phyloP scores from a whole-genome alignment of 1,140 invertebrate species.

The Cydia pomonella region DNA sequence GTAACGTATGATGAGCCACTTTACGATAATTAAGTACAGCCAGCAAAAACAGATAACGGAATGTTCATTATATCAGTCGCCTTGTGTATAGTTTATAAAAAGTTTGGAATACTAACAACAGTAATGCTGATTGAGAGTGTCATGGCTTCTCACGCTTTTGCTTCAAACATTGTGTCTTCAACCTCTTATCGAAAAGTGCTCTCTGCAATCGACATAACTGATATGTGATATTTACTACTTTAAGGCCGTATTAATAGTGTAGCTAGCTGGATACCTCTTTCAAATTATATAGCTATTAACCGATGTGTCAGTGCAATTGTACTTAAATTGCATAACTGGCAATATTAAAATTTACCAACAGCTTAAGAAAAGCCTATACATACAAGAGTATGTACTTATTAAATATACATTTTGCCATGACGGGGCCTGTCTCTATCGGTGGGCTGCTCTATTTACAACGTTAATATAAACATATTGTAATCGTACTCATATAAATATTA shows the following conservation, averaged over 20 bases:
- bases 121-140: slow-evolving; percentile 46
- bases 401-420: no score
- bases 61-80: slow-evolving; percentile 40
- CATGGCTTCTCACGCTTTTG: slow-evolving; percentile 63
- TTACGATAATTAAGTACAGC: slow-evolving; percentile 32
- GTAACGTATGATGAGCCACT: slow-evolving; percentile 40
- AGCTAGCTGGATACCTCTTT: neutral
- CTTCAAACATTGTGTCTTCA: slow-evolving; percentile 43
- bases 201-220: neutral
- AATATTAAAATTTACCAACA: no score
- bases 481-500: no score
- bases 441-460: no score
- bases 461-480: no score
- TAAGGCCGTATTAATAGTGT: neutral
- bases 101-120: slow-evolving; percentile 39
- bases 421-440: no score
- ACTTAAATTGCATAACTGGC: no score
- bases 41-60: slow-evolving; percentile 48
- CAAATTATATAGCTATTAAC: neutral
- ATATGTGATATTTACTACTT: neutral
- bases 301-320: no score
- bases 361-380: no score
- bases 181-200: slow-evolving; percentile 56
- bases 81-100: slow-evolving; percentile 48
- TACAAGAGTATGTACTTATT: no score